Evolutionary conservation across 2,888 invertebrate genomes (phyloP).

Genomic region (Polyommatus iphigenia): DNA sequence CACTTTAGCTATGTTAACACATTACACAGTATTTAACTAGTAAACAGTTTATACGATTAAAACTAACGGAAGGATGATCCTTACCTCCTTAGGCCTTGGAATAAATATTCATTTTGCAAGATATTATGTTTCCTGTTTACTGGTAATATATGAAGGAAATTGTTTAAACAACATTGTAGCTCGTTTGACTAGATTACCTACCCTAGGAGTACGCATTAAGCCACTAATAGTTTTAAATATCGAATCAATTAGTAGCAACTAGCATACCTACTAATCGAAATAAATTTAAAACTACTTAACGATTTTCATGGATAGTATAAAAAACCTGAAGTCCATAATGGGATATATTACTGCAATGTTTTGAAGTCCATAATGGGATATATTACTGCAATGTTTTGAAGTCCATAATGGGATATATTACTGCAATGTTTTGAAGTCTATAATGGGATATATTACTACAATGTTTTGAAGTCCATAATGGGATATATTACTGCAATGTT

Average conservation of each 20-base stretch:
- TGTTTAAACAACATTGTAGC: constrained; percentile 26
- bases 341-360: too few relatives aligned
- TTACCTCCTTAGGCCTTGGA: constrained; percentile 27
- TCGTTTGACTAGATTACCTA: constrained; percentile 4
- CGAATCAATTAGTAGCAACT: background rate
- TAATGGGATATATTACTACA: too few relatives aligned
- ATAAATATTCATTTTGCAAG: constrained; percentile 32
- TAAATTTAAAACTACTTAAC: too few relatives aligned
- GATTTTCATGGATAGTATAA: too few relatives aligned
- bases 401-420: too few relatives aligned
- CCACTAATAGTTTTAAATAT: background rate
- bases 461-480: too few relatives aligned
- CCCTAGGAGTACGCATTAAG: background rate
- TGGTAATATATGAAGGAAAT: constrained; percentile 29
- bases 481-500: too few relatives aligned
- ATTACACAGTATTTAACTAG: background rate
- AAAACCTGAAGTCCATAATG: too few relatives aligned
- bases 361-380: too few relatives aligned
- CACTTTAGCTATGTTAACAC: background rate
- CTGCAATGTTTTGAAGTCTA: too few relatives aligned
- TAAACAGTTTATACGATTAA: background rate
- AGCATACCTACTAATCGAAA: too few relatives aligned
- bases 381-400: too few relatives aligned
- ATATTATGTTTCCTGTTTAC: constrained; percentile 32
- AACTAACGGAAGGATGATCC: constrained; percentile 31